phyloP scores from a whole-genome alignment of 1,140 invertebrate species.

The Nephila pilipes region DNA sequence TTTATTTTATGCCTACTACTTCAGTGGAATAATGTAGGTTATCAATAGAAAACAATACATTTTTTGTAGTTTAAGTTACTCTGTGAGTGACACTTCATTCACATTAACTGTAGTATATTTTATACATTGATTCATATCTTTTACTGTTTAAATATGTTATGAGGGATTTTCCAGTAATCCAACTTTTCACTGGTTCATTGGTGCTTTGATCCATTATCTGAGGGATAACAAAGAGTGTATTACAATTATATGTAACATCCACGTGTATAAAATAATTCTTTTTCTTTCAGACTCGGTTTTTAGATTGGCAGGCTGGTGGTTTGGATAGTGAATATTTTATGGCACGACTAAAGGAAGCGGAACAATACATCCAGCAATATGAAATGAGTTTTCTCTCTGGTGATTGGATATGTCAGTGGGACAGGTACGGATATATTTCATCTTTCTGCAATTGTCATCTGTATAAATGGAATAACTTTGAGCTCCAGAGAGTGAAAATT shows the following conservation, averaged over 20 bases:
- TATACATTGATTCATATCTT: too few species aligned
- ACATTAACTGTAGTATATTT: too few species aligned
- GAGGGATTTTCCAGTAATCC: too few species aligned
- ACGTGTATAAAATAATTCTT: neutral
- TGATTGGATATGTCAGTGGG: slow-evolving; percentile 88
- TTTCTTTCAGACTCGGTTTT: slow-evolving; percentile 70
- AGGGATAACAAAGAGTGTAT: too few species aligned
- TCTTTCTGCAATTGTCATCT: slow-evolving; percentile 45
- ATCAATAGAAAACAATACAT: too few species aligned
- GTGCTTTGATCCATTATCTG: too few species aligned
- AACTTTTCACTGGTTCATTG: too few species aligned
- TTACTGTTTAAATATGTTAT: too few species aligned
- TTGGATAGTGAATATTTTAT: slow-evolving; percentile 64
- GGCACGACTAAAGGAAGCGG: slow-evolving; percentile 72
- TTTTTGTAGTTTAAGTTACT: too few species aligned
- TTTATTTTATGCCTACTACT: too few species aligned
- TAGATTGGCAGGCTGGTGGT: slow-evolving; percentile 75
- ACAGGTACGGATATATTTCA: slow-evolving; percentile 85
- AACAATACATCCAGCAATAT: slow-evolving; percentile 63
- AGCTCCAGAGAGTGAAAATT: neutral
- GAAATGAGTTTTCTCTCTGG: slow-evolving; percentile 83
- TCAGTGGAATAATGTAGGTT: too few species aligned
- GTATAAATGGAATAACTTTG: neutral
- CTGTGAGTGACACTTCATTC: too few species aligned
- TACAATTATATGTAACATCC: neutral